Percentiles rank a stretch among this genome's conserved stretches.
phyloP scores from a whole-genome alignment of 2,113 vertebrate species.

The Lathamus discolor region DNA sequence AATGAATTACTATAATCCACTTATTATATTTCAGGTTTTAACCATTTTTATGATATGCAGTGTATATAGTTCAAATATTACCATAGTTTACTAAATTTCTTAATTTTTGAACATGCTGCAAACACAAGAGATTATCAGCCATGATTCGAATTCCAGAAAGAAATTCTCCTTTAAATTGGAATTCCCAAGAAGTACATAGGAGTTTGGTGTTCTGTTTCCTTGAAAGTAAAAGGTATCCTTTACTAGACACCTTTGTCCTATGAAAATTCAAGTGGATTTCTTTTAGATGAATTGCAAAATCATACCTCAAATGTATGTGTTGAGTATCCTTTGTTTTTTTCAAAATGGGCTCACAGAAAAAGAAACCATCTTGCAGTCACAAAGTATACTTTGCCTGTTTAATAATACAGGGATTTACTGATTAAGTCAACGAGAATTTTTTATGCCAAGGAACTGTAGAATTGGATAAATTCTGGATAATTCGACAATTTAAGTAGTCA shows the following conservation, averaged over 20 bases:
- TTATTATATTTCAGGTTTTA: background rate
- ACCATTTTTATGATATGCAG: background rate
- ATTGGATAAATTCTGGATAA: constrained; percentile 26
- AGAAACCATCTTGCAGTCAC: background rate
- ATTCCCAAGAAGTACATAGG: background rate
- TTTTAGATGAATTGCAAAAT: background rate
- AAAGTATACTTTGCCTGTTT: background rate
- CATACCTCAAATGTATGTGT: background rate
- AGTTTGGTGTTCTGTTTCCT: background rate
- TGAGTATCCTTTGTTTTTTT: background rate
- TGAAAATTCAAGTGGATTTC: background rate
- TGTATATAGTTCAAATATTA: background rate
- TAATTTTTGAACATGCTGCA: background rate
- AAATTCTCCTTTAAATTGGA: background rate
- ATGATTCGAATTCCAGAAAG: background rate
- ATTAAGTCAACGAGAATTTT: constrained; percentile 10
- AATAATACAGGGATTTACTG: background rate
- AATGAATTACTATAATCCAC: background rate
- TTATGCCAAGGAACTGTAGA: background rate
- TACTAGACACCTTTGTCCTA: background rate
- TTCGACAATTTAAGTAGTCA: constrained; percentile 24
- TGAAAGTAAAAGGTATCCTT: background rate
- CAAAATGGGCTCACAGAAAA: background rate
- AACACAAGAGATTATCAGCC: background rate
- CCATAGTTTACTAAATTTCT: background rate